A percentile compares a stretch with the other conserved stretches of the same genome.
phyloP scores from a whole-genome alignment of 2,888 invertebrate genomes.

The Drosophila atroscutellata region DNA sequence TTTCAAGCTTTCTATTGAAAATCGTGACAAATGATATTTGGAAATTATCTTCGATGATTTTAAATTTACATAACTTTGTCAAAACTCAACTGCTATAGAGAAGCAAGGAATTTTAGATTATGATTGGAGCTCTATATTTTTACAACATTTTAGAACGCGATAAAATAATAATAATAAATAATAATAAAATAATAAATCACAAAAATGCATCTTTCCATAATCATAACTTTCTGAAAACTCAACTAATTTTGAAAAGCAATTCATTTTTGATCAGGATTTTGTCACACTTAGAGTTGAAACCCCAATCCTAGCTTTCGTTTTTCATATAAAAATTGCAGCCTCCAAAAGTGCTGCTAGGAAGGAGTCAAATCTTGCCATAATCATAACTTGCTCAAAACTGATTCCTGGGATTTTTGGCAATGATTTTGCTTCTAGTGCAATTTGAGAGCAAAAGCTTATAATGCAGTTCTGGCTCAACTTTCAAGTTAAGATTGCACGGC shows the following conservation, averaged over 20 bases:
- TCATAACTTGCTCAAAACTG: neutral
- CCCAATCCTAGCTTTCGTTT: no score
- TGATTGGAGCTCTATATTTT: neutral
- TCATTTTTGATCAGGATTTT: no score
- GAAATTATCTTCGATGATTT: neutral
- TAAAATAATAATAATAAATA: no score
- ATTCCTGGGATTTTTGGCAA: neutral
- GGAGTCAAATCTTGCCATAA: neutral
- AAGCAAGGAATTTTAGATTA: neutral
- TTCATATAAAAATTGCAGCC: neutral
- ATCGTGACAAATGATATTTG: neutral
- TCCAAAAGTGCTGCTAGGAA: neutral
- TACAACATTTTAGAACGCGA: rapidly evolving
- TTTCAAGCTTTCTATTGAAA: neutral
- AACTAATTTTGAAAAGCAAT: no score
- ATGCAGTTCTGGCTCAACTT: rapidly evolving
- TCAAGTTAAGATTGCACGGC: neutral
- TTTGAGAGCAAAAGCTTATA: no score
- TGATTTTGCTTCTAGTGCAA: neutral
- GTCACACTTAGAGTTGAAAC: no score
- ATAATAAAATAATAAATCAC: no score
- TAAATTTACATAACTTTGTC: neutral
- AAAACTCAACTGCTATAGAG: neutral
- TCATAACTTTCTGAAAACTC: no score
- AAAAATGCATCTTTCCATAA: no score